These are phyloP conservation scores for Orientallactaga bullata DNA, from an alignment of 2,113 vertebrate genomes.

Conservation along the genomic window DNA sequence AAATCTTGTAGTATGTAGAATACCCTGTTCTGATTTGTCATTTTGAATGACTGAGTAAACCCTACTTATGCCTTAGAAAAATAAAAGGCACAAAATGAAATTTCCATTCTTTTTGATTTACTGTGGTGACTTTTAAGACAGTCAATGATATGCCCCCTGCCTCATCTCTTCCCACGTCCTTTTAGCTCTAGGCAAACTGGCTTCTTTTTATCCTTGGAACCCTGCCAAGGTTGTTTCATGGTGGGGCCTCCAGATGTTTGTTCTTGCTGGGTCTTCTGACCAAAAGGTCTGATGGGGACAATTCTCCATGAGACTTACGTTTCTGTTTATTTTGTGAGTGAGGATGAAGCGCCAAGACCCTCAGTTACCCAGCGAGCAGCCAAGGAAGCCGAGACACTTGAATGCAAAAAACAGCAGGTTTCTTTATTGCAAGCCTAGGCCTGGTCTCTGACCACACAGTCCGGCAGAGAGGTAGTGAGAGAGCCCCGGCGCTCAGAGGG, in stretches of 20 bases:
- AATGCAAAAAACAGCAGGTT: too few species aligned
- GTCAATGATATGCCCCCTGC: rapidly evolving
- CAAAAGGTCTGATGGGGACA: rapidly evolving
- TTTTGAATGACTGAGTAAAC: not conserved
- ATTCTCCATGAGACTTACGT: not conserved
- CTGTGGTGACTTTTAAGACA: too few species aligned
- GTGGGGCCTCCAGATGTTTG: not conserved
- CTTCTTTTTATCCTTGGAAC: not conserved
- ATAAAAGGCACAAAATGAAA: not conserved
- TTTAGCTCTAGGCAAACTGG: not conserved
- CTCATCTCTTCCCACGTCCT: too few species aligned
- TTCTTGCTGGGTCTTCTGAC: not conserved
- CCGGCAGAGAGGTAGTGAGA: too few species aligned
- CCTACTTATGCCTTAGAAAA: not conserved
- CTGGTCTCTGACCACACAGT: too few species aligned
- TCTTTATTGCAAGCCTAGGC: too few species aligned
- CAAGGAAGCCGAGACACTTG: too few species aligned
- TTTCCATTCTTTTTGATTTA: not conserved
- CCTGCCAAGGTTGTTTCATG: too few species aligned
- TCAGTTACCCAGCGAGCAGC: too few species aligned
- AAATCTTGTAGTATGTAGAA: not conserved
- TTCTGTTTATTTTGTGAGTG: not conserved
- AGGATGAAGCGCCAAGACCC: too few species aligned
- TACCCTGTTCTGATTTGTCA: not conserved
- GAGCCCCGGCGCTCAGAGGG: too few species aligned